These are phyloP conservation scores for Drosophila peninsularis DNA, from an alignment of 2,888 invertebrate species.

Conservation along the genomic window DNA sequence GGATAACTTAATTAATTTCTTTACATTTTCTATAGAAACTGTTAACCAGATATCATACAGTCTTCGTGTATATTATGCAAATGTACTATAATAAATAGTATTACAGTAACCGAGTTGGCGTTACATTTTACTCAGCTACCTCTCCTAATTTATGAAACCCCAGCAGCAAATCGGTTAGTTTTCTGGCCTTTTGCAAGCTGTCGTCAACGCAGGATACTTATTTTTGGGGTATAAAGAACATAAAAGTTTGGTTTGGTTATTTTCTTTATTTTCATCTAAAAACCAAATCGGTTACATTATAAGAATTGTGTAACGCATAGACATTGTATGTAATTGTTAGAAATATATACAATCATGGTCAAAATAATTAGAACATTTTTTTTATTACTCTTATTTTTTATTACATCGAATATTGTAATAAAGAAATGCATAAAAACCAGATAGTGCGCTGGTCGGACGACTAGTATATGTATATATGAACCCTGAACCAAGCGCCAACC, in stretches of 20 bases:
- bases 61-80: no score
- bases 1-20: background rate
- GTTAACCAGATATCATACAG: background rate
- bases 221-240: background rate
- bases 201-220: no score
- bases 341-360: slow-evolving; percentile 11
- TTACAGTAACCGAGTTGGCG: no score
- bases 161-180: no score
- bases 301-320: slow-evolving; percentile 6
- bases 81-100: no score
- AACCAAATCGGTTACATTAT: slow-evolving; percentile 5
- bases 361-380: background rate
- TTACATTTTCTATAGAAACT: background rate
- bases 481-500: background rate
- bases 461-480: background rate
- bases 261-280: slow-evolving; percentile 10
- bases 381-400: background rate
- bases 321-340: slow-evolving; percentile 6
- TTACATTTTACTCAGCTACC: no score
- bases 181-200: no score
- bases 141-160: background rate
- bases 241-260: background rate
- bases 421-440: slow-evolving; percentile 10
- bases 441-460: slow-evolving; percentile 11
- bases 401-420: slow-evolving; percentile 3